These are phyloP conservation scores for Oscheius sp. DNA, from an alignment of 1,140 invertebrate species.

Conservation along the genomic window DNA sequence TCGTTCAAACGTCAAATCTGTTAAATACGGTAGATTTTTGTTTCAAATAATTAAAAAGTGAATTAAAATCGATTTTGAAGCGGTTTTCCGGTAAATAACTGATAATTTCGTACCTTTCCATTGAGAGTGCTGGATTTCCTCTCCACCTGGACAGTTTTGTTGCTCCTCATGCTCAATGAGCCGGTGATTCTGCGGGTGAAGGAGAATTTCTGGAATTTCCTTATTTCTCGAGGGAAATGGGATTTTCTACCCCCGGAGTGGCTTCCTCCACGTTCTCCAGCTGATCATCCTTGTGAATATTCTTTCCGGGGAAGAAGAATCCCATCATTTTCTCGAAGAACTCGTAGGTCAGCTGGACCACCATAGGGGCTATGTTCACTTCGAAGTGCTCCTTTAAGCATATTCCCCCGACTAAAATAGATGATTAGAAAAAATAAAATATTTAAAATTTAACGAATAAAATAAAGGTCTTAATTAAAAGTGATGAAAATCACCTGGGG, in stretches of 20 bases:
- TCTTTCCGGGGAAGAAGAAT: constrained; percentile 96
- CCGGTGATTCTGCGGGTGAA: constrained; percentile 31
- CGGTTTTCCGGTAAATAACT: too few relatives aligned
- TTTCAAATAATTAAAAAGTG: too few relatives aligned
- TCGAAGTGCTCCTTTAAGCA: constrained; percentile 98
- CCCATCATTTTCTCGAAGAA: constrained; percentile 95
- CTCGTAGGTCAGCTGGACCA: constrained; percentile 88
- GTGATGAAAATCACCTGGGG: constrained; percentile 30
- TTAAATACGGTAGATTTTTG: too few relatives aligned
- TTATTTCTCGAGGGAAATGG: background rate
- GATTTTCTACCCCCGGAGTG: background rate
- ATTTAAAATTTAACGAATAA: background rate
- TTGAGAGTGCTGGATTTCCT: constrained; percentile 62
- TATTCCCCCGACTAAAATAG: constrained; percentile 77
- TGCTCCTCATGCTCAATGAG: constrained; percentile 23
- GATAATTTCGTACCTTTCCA: too few relatives aligned
- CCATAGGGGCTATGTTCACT: constrained; percentile 78
- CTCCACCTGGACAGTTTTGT: constrained; percentile 6
- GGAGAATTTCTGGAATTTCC: constrained; percentile 24
- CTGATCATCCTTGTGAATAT: constrained; percentile 67
- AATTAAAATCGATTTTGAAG: too few relatives aligned
- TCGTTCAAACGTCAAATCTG: too few relatives aligned
- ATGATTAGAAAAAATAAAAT: background rate
- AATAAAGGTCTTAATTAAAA: background rate
- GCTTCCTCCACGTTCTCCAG: constrained; percentile 21